Evolutionary conservation across 2,888 invertebrate genomes (phyloP).

Genomic region (Therioaphis trifolii): DNA sequence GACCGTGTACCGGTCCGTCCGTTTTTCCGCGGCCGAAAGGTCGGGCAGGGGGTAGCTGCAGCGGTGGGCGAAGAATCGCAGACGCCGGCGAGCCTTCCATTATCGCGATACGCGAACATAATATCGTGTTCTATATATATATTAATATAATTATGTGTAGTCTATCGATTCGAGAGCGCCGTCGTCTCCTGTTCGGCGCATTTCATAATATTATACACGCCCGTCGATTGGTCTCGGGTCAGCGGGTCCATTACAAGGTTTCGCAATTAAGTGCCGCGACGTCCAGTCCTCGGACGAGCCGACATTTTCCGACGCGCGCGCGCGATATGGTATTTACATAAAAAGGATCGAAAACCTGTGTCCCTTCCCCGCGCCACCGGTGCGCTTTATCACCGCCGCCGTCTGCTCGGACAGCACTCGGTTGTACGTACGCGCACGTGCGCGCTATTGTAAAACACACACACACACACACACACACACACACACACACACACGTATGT

Average conservation of each 20-base stretch:
- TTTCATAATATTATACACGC: neutral
- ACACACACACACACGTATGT: too few relatives aligned
- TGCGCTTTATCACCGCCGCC: conserved; percentile 19
- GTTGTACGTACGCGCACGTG: neutral
- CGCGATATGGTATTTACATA: conserved; percentile 46
- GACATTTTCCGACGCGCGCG: neutral
- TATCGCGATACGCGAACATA: neutral
- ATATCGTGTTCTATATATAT: neutral
- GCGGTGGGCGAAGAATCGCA: neutral
- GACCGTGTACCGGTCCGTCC: too few relatives aligned
- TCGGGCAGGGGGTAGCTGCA: too few relatives aligned
- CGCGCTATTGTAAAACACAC: neutral
- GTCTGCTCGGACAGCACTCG: too few relatives aligned
- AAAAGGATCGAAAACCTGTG: conserved; percentile 17
- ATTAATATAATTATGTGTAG: too few relatives aligned
- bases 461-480: too few relatives aligned
- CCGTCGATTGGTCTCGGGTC: conserved; percentile 3
- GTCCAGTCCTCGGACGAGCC: neutral
- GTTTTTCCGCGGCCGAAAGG: too few relatives aligned
- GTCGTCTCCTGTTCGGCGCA: too few relatives aligned
- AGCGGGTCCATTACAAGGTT: conserved; percentile 38
- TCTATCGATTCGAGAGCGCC: neutral
- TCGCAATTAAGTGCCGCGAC: conserved; percentile 39
- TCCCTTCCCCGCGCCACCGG: neutral
- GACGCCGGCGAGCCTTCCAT: neutral